These are phyloP conservation scores for Megamerina dolium DNA, from an alignment of 2,888 invertebrate species.

Conservation along the genomic window DNA sequence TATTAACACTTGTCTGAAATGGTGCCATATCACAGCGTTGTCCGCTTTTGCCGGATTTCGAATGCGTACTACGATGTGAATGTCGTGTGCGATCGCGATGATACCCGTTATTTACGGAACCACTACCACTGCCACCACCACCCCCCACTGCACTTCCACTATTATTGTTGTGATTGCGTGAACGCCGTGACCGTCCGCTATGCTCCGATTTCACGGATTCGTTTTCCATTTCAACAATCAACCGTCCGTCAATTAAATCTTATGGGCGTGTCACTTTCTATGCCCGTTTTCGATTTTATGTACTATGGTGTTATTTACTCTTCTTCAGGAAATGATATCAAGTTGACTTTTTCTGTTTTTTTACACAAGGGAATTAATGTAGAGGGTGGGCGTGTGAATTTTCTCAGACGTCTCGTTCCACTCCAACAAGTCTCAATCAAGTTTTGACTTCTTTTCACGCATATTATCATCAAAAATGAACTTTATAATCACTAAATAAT, in stretches of 20 bases:
- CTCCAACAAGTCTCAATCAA: constrained; percentile 8
- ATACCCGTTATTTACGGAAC: constrained; percentile 50
- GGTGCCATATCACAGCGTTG: constrained; percentile 63
- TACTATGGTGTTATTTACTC: neutral
- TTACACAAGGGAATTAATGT: neutral
- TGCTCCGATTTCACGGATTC: constrained; percentile 90
- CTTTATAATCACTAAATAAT: too few species aligned
- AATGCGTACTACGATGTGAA: constrained; percentile 57
- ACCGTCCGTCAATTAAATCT: too few species aligned
- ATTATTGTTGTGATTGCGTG: constrained; percentile 54
- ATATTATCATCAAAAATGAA: too few species aligned
- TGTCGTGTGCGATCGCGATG: constrained; percentile 56
- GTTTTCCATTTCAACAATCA: constrained; percentile 67
- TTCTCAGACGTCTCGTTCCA: constrained; percentile 7
- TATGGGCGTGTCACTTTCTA: constrained; percentile 3
- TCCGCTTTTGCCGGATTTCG: constrained; percentile 54
- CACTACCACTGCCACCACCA: constrained; percentile 41
- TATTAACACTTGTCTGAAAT: constrained; percentile 78
- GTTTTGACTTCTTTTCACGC: too few species aligned
- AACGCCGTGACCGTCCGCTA: constrained; percentile 73
- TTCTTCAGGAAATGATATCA: neutral
- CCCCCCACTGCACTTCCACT: constrained; percentile 25
- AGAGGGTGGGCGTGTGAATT: neutral
- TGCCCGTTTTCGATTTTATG: neutral
- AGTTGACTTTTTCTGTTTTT: neutral